These are phyloP conservation scores for Ylistrum balloti DNA, from an alignment of 1,140 invertebrate species.

Conservation along the genomic window DNA sequence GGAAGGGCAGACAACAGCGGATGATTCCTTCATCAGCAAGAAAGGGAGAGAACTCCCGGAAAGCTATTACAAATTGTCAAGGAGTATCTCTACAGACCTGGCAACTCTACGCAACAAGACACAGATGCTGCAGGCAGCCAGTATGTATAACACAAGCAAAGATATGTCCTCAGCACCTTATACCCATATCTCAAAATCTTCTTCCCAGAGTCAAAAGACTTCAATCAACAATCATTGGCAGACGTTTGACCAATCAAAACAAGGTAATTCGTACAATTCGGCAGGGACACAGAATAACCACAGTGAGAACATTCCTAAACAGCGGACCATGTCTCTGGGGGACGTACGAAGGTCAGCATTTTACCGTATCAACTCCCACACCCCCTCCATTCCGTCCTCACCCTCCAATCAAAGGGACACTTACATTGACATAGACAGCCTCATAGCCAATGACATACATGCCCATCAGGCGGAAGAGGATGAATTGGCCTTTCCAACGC, in stretches of 20 bases:
- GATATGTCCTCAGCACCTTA: neutral
- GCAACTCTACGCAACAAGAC: conserved; percentile 31
- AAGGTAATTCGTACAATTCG: neutral
- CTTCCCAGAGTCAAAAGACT: conserved; percentile 28
- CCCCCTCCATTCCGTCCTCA: neutral
- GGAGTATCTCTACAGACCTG: neutral
- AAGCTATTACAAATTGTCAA: conserved; percentile 39
- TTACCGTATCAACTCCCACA: neutral
- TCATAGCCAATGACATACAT: conserved; percentile 10
- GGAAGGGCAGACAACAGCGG: neutral
- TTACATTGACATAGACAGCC: neutral
- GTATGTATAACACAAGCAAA: neutral
- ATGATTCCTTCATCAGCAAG: neutral
- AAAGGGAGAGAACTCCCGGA: conserved; percentile 22
- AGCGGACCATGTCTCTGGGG: conserved; percentile 3
- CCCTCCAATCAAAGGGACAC: neutral
- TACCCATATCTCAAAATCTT: neutral
- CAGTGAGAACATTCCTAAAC: conserved; percentile 16
- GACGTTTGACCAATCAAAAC: neutral
- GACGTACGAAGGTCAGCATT: conserved; percentile 2
- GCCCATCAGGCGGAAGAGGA: conserved; percentile 41
- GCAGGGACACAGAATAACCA: neutral
- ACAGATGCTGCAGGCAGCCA: conserved; percentile 2
- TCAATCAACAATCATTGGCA: neutral
- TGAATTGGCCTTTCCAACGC: conserved; percentile 51